Base-by-base conservation (phyloP, 2,888 invertebrate genomes). In the Drosophila mimica region DNA sequence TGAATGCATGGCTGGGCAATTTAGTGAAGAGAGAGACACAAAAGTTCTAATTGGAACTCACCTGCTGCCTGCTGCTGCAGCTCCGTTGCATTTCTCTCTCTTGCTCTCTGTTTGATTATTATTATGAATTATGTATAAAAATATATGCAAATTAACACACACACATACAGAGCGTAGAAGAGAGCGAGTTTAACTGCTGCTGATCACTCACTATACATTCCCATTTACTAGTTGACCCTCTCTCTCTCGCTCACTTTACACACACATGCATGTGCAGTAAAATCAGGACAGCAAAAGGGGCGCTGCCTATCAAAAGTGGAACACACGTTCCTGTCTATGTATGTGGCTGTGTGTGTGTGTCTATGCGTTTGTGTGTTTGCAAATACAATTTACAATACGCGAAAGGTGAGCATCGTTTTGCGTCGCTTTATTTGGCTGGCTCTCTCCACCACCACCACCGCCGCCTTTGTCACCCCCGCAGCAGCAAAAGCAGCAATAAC, bases 331-430 rank as follows among this genome's bases (percentile, higher is more conserved):
- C 68, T 79, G 66, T 48, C 61, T 63, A 53, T 65, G 74, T 62
- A 46, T 74, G 54, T 53, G 54, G 71, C 8, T 48, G 61, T 61
- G 46, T 74, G 56, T 60, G 54, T 81, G 76, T 85, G 69, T 67
- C 60, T 63, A 54, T 61, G 71, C 62, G 51, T 76, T 54, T 56
- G 58, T 84, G 72, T 86, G 59, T 70, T 88, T 78, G 84, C 84
- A 88, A 88, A 83, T 80, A 61, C 83, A 85, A 88, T 85, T 85
- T 83, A 86, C 83, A 88, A 85, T 74, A 89, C 80, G 85, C 80
- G 70, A 82, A 87, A 81, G 70, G 76, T 74, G 60, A 81, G 73
- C 79, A 51, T 72, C 28, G 60, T 38, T 38, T 38, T 38, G 74
- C 79, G 79, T 79, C 70, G 53, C 54, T 64, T 67, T n/a, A 59